These are phyloP conservation scores for Limnephilus marmoratus DNA, from an alignment of 2,888 invertebrate genomes.

Conservation along the genomic window DNA sequence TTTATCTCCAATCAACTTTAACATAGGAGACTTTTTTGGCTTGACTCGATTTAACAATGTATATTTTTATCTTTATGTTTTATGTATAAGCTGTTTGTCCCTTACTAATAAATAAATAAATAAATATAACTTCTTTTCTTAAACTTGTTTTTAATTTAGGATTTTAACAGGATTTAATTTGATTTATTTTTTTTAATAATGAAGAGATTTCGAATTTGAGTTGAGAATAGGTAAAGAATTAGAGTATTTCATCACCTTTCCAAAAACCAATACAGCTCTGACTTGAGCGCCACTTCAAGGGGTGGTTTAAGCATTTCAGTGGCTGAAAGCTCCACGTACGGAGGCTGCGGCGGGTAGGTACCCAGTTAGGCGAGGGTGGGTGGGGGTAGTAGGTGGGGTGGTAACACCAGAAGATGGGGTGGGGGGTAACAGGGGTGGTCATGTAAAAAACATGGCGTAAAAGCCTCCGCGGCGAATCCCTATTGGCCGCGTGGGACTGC, in stretches of 20 bases:
- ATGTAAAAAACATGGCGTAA: slow-evolving; percentile 64
- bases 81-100: too few species aligned
- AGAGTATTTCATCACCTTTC: background rate
- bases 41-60: too few species aligned
- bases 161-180: too few species aligned
- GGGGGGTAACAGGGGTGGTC: slow-evolving; percentile 45
- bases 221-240: background rate
- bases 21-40: too few species aligned
- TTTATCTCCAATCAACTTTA: too few species aligned
- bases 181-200: too few species aligned
- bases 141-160: too few species aligned
- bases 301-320: slow-evolving; percentile 20
- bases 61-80: too few species aligned
- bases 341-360: slow-evolving; percentile 33
- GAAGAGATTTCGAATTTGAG: too few species aligned
- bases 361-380: background rate
- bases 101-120: too few species aligned
- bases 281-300: background rate
- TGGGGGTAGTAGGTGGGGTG: background rate
- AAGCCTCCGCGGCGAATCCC: slow-evolving; percentile 58
- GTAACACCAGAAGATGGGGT: slow-evolving; percentile 48
- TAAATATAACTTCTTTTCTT: too few species aligned
- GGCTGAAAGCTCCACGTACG: slow-evolving; percentile 38
- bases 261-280: background rate
- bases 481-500: slow-evolving; percentile 58